A percentile compares a stretch with the other conserved stretches of the same genome.
phyloP scores from a whole-genome alignment of 2,888 invertebrate species.

The Plagodis dolabraria region DNA sequence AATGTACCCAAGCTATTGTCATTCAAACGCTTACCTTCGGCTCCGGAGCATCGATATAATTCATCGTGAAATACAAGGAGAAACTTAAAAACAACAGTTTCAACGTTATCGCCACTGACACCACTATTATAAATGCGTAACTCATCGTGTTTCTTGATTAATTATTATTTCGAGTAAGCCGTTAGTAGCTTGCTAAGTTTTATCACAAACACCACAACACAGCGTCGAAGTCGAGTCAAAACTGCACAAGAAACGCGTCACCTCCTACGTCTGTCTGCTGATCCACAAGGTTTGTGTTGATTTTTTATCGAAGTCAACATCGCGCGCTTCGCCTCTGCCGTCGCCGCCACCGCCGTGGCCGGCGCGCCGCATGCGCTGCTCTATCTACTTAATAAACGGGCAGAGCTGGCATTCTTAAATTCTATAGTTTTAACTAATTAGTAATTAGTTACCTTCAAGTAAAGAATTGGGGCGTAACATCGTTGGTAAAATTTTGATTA shows the following conservation, averaged over 20 bases:
- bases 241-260: constrained; percentile 56
- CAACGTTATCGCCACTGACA: constrained; percentile 70
- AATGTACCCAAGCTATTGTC: constrained; percentile 16
- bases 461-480: too few species aligned
- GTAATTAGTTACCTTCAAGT: too few species aligned
- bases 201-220: constrained; percentile 41
- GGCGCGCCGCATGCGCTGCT: constrained; percentile 19
- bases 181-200: constrained; percentile 16
- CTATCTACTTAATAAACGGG: constrained; percentile 43
- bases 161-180: constrained; percentile 9
- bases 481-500: too few species aligned
- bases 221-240: constrained; percentile 51
- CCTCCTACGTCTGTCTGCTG: constrained; percentile 35
- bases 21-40: constrained; percentile 53
- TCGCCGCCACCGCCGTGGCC: too few species aligned
- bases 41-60: constrained; percentile 45
- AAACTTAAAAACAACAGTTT: constrained; percentile 75
- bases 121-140: constrained; percentile 73
- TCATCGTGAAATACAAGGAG: constrained; percentile 71
- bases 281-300: constrained; percentile 53
- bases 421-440: constrained; percentile 2
- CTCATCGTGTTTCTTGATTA: constrained; percentile 47
- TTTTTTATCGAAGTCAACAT: constrained; percentile 65
- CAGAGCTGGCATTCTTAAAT: constrained; percentile 46
- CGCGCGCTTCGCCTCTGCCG: constrained; percentile 29